These are phyloP conservation scores for Solenodon paradoxus DNA, from an alignment of 2,113 vertebrate genomes.

Conservation along the genomic window DNA sequence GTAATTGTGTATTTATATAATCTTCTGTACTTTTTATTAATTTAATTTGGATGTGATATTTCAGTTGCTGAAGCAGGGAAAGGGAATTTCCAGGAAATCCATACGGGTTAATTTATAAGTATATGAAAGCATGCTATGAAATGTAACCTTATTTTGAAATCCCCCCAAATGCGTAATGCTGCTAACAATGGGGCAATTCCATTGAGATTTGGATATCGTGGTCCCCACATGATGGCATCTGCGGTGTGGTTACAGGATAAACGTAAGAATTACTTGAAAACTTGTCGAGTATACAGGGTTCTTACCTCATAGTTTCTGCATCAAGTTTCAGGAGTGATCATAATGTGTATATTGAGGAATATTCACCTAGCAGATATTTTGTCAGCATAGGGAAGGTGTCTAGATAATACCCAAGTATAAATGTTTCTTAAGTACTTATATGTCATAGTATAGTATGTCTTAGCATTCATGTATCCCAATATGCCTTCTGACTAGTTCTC, in stretches of 20 bases:
- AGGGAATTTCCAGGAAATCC: not conserved
- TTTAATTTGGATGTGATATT: not conserved
- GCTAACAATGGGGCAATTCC: not conserved
- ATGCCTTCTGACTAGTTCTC: too few relatives aligned
- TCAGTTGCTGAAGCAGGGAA: not conserved
- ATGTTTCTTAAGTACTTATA: not conserved
- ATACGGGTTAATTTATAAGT: not conserved
- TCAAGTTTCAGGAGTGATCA: not conserved
- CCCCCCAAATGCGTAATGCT: not conserved
- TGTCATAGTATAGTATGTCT: not conserved
- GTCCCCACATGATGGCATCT: too few relatives aligned
- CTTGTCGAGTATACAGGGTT: not conserved
- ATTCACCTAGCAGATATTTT: not conserved
- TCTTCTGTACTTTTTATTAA: not conserved
- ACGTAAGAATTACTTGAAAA: not conserved
- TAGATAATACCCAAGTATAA: not conserved
- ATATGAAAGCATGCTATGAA: not conserved
- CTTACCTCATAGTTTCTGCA: not conserved
- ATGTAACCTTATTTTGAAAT: not conserved
- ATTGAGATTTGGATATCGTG: not conserved
- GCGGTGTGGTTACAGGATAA: too few relatives aligned
- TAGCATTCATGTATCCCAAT: not conserved
- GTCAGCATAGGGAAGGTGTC: not conserved
- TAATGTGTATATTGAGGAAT: not conserved
- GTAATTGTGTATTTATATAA: not conserved